A percentile compares a stretch with the other conserved stretches of the same genome.
Evolutionary conservation across 2,797 vertebrate species (phyloP).

Genomic region (Myotis myotis): DNA sequence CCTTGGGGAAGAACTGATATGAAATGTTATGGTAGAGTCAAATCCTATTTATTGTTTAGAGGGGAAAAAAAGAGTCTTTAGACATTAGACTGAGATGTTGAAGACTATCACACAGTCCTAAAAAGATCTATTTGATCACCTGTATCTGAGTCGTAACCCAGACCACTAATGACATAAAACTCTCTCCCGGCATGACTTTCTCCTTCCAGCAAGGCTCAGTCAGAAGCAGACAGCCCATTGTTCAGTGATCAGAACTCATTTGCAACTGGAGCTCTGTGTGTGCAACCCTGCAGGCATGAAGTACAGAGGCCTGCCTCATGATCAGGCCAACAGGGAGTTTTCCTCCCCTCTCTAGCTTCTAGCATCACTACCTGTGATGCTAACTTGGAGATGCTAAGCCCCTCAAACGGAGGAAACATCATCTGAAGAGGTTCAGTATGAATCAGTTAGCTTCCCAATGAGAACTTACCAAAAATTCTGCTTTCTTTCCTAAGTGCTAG

Average conservation of each 20-base stretch:
- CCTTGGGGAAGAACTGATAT: background rate
- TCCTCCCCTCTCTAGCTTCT: background rate
- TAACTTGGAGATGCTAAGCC: background rate
- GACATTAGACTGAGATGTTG: background rate
- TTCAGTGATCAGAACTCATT: background rate
- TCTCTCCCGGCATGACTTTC: background rate
- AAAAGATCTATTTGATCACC: conserved; percentile 4
- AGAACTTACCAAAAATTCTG: conserved; percentile 13
- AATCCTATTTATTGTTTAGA: conserved; percentile 23
- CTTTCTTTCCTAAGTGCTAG: conserved; percentile 30
- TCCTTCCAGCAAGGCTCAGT: background rate
- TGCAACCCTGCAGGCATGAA: accelerated
- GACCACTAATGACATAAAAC: conserved; percentile 21
- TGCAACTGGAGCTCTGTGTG: background rate
- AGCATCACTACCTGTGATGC: background rate
- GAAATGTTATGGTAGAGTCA: background rate
- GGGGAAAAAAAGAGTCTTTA: background rate
- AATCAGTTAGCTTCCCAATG: background rate
- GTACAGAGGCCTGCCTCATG: background rate
- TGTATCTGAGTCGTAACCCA: background rate
- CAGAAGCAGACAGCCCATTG: background rate
- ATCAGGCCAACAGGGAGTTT: background rate
- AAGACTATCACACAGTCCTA: background rate
- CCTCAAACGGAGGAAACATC: background rate
- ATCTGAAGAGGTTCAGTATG: background rate